Base-by-base conservation (phyloP, 2,797 vertebrate species). In the Loris lydekkerianus region DNA sequence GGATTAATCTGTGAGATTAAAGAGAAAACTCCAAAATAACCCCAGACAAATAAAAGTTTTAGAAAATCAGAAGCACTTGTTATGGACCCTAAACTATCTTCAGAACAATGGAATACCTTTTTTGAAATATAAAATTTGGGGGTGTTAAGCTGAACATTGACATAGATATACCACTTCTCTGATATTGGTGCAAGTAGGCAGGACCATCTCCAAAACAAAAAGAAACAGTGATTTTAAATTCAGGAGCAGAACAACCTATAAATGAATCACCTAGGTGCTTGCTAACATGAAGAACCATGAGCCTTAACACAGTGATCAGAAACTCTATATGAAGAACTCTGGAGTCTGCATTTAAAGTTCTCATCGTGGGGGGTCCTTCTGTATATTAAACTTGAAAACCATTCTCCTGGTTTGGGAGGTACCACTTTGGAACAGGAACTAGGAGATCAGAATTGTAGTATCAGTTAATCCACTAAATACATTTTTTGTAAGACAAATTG, bases 311-410 rank as follows among this genome's bases (percentile, higher is more conserved):
- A 29, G 0, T 75, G n/a, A 34, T 78, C 61, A 84, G 17, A 93
- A 21, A 70, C 18, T 95, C 5, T 49, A 92, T 4, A 15, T 73
- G 8, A 6, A 31, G n/a, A 81, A 10, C 27, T 65, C 46, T 37
- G 31, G 15, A 91, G 10, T 83, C 23, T 83, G 10, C 63, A 46
- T 96, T 92, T 53, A 93, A 58, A 82, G 60, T 17, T 93, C 27
- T 18, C 5, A 29, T 53, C 14, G 17, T 40, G 18, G 17, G 9
- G 6, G 8, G 67, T 14, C 49, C 6, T 34, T 89, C 67, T 89
- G 10, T 67, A 10, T 34, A 15, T 53, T 87, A 94, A 77, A 81
- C 2, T 31, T 84, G 20, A 88, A 72, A 86, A 82, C 2, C 61
- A 15, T n/a, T 63, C 27, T 61, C 29, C 29, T 63, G 43, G 58